Percentiles rank a stretch among this genome's conserved stretches.
These are phyloP conservation scores for Antheraea mylitta DNA, from an alignment of 1,140 invertebrate genomes.

Conservation along the genomic window DNA sequence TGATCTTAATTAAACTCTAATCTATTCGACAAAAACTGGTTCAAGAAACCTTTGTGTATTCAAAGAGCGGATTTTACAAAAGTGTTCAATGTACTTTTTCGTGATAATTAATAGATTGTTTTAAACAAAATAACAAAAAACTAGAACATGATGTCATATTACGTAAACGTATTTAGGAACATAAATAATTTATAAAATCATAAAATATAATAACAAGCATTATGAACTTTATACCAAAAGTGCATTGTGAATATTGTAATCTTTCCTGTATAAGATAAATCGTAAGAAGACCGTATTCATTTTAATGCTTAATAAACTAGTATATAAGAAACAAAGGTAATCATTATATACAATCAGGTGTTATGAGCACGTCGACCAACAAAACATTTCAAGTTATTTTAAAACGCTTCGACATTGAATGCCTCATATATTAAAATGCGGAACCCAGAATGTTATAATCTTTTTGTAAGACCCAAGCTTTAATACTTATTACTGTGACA, in stretches of 20 bases:
- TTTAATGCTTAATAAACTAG: not conserved
- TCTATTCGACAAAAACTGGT: not conserved
- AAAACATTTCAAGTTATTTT: slow-evolving; percentile 6
- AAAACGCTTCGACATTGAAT: not conserved
- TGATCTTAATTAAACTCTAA: not conserved
- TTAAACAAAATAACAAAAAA: not conserved
- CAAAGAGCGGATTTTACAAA: not conserved
- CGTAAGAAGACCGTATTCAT: not conserved
- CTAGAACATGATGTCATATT: no score
- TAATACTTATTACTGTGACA: slow-evolving; percentile 61
- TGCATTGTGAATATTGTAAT: no score
- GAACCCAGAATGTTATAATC: slow-evolving; percentile 23
- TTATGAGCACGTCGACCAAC: not conserved
- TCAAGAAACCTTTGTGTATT: not conserved
- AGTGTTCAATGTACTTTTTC: not conserved
- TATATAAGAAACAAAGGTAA: not conserved
- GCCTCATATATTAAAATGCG: slow-evolving; percentile 9
- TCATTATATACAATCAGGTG: not conserved
- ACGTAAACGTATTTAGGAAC: no score
- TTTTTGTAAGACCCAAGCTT: slow-evolving; percentile 39
- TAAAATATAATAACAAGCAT: no score
- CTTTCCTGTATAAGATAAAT: not conserved
- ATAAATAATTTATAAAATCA: no score
- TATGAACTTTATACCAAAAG: no score
- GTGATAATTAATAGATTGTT: not conserved